These are phyloP conservation scores for Chrysaora quinquecirrha DNA, from an alignment of 30 jellyfish, hydroid and myxozoan species.

Conservation along the genomic window DNA sequence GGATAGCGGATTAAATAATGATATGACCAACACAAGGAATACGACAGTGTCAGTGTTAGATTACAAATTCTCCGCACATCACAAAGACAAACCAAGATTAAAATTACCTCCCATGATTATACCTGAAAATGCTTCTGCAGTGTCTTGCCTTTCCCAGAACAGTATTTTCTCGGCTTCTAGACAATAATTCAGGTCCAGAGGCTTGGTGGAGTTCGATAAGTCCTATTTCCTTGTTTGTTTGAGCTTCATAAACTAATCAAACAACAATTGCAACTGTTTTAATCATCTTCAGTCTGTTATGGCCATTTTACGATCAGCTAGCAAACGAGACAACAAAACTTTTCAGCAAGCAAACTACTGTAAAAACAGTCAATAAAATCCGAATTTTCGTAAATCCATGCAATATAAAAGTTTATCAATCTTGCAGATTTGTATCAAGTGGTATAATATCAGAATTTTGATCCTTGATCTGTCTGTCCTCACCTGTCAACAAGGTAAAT, in stretches of 20 bases:
- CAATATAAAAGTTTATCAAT: slow-evolving; percentile 4
- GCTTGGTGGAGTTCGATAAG: neutral
- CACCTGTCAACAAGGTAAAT: slow-evolving; percentile 58
- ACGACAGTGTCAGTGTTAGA: no score
- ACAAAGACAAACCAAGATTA: no score
- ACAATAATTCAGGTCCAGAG: neutral
- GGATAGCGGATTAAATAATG: no score
- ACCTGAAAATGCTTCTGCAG: no score
- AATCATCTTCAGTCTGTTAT: neutral
- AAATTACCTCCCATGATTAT: no score
- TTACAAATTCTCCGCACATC: no score
- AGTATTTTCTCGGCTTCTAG: neutral
- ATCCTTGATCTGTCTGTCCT: slow-evolving; percentile 55
- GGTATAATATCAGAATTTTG: neutral
- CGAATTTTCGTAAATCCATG: no score
- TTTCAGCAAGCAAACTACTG: neutral
- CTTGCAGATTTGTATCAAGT: neutral
- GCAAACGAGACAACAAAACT: neutral
- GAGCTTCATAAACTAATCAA: neutral
- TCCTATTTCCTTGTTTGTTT: neutral
- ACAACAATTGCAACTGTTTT: neutral
- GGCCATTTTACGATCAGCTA: no score
- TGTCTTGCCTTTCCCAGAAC: no score
- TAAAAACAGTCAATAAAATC: no score
- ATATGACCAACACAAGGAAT: no score